Evolutionary conservation across 2,113 vertebrate species (phyloP).

Genomic region (Scortum barcoo): DNA sequence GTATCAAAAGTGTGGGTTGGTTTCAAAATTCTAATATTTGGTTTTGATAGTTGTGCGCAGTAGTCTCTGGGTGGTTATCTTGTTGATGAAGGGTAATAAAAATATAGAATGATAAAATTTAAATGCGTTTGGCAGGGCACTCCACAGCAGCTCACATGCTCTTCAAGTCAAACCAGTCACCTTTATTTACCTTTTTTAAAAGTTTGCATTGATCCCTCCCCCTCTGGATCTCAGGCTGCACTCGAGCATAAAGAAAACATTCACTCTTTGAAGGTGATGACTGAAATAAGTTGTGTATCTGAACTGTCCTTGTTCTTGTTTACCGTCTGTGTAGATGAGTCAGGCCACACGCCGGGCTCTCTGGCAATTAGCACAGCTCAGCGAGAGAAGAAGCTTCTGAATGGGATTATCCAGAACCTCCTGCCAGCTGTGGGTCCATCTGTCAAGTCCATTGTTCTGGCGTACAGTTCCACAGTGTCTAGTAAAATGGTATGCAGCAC

Average conservation of each 20-base stretch:
- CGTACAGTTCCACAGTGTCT: slow-evolving; percentile 93
- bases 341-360: slow-evolving; percentile 79
- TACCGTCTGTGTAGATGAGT: slow-evolving; percentile 85
- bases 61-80: neutral
- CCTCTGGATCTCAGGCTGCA: neutral
- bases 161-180: neutral
- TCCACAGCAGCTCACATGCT: neutral
- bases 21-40: neutral
- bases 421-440: slow-evolving; percentile 91
- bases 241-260: neutral
- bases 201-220: no score
- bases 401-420: slow-evolving; percentile 93
- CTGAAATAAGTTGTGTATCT: neutral
- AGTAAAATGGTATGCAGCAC: slow-evolving; percentile 93
- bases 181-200: neutral
- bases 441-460: slow-evolving; percentile 93
- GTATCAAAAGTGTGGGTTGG: neutral
- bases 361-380: slow-evolving; percentile 89
- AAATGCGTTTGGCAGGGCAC: neutral
- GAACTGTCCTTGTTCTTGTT: neutral
- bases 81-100: neutral
- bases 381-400: slow-evolving; percentile 92
- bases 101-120: neutral
- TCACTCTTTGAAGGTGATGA: neutral
- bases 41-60: neutral